Evolutionary conservation across 2,113 vertebrate genomes (phyloP).

Genomic region (Antennarius striatus): DNA sequence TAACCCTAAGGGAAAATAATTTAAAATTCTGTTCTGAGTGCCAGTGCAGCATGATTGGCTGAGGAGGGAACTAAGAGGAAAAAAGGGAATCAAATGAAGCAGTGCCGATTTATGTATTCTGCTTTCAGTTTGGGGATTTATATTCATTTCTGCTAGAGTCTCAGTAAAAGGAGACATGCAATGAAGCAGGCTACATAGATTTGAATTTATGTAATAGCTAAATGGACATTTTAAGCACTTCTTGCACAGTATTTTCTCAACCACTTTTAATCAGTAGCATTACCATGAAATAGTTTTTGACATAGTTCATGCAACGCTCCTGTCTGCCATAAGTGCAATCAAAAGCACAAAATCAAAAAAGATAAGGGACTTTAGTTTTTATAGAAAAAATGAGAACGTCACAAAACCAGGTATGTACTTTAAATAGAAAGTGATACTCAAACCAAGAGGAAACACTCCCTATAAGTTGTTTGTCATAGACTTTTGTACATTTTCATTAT

Average conservation of each 20-base stretch:
- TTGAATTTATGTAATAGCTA: conserved; percentile 44
- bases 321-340: conserved; percentile 41
- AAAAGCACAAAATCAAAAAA: conserved; percentile 55
- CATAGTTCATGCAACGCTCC: conserved; percentile 17
- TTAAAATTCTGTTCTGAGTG: conserved; percentile 56
- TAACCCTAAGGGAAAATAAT: conserved; percentile 68
- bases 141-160: conserved; percentile 60
- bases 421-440: conserved; percentile 44
- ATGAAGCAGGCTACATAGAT: conserved; percentile 50
- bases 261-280: conserved; percentile 64
- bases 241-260: conserved; percentile 70
- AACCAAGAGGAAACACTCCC: conserved; percentile 18
- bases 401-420: conserved; percentile 62
- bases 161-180: conserved; percentile 47
- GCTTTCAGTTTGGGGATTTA: conserved; percentile 61
- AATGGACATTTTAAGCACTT: conserved; percentile 68
- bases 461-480: neutral
- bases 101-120: conserved; percentile 70
- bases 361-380: conserved; percentile 47
- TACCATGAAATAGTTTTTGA: conserved; percentile 40
- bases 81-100: conserved; percentile 66
- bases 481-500: too few species aligned
- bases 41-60: conserved; percentile 75
- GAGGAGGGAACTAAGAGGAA: conserved; percentile 72
- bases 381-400: conserved; percentile 28